Evolutionary conservation across 2,888 invertebrate species (phyloP), one percentile per base, ranked within the genome.

Genomic region (Oxyteleia sp.): DNA sequence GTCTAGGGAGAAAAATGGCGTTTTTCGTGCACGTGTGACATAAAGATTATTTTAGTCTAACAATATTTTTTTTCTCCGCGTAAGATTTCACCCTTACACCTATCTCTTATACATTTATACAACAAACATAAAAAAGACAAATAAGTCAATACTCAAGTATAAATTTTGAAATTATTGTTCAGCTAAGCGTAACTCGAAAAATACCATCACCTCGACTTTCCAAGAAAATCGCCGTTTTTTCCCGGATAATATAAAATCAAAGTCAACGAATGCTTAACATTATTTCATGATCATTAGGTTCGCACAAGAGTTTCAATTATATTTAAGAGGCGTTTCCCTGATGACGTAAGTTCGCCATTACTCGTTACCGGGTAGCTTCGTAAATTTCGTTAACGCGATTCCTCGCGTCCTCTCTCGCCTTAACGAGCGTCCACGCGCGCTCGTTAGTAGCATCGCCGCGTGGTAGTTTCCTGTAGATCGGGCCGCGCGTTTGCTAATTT

Each of bases 351-450:
- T 57, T 72, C 76, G 72, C 80, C 80, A 82, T 78, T 82, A 83
- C 88, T 89, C 88, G 88, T 89, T 89, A 89, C 85, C 78, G 85
- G 53, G 55, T 80, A 81, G 81, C 87, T 89, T 87, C 87, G 88
- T 89, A 89, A 89, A 89, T 89, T 89, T 89, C 86, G 88, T 87
- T 87, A 89, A 87, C 89, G 86, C 88, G 82, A 71, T 61, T 78
- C 74, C 86, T 84, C 68, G 82, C 87, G 86, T 78, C 78, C 80
- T 78, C 87, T 85, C 87, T 82, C 74, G 84, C 82, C 85, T 89
- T 89, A 89, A 89, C 88, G 88, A 89, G 86, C 86, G 85, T 85
- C 85, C 86, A 85, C 78, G 82, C 74, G 87, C 74, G 87, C 89
- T 89, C 87, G 89, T 88, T 89, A 87, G 86, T 81, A 74, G 61